These are phyloP conservation scores for Melanocharis versteri DNA, from an alignment of 2,113 vertebrate species.

Conservation along the genomic window DNA sequence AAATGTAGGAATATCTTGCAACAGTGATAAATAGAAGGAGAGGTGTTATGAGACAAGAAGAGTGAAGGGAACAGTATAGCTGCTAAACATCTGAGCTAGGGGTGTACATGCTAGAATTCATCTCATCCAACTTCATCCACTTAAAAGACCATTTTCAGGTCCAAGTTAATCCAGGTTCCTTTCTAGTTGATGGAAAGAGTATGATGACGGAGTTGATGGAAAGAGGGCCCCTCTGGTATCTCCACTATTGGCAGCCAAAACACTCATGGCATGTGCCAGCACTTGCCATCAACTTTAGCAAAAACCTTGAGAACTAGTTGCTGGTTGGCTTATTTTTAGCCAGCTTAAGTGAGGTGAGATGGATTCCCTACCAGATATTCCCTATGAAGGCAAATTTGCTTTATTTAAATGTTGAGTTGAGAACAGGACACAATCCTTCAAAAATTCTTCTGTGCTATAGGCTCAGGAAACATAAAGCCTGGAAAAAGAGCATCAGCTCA, in stretches of 20 bases:
- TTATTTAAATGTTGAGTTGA: neutral
- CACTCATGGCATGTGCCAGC: accelerated
- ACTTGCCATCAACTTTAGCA: neutral
- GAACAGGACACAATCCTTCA: neutral
- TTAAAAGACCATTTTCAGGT: neutral
- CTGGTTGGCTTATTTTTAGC: neutral
- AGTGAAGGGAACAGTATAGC: neutral
- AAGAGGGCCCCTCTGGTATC: neutral
- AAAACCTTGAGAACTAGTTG: neutral
- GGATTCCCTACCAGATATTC: neutral
- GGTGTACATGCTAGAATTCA: neutral
- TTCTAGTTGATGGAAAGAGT: neutral
- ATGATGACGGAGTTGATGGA: too few relatives aligned
- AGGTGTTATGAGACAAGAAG: neutral
- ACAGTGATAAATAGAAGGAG: neutral
- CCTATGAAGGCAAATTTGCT: neutral
- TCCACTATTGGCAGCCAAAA: neutral
- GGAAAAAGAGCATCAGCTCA: neutral
- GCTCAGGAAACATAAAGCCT: neutral
- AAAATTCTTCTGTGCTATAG: neutral
- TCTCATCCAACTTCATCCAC: neutral
- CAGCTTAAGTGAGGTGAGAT: neutral
- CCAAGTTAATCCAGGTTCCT: neutral
- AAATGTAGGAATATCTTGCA: neutral
- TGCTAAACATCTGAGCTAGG: neutral